Conservation (phyloP, 2,113 vertebrate species). For the Protobothrops flavoviridis region DNA sequence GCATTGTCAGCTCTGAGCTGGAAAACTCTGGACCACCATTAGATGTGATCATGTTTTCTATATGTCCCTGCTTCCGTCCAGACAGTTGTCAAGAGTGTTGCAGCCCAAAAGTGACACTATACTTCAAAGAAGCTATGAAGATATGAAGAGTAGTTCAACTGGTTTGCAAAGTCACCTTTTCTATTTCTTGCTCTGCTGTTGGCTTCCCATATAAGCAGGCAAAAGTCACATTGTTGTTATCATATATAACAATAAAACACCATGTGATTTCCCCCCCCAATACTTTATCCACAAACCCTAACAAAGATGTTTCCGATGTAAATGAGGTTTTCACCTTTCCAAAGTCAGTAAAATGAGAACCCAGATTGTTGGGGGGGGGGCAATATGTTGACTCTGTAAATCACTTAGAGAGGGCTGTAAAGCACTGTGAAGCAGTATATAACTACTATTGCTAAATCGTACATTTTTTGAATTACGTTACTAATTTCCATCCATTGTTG, state of each 20-base stretch:
- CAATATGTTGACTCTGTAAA: not conserved
- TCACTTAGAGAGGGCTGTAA: not conserved
- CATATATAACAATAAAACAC: not conserved
- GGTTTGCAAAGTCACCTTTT: constrained; percentile 42
- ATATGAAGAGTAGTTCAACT: constrained; percentile 14
- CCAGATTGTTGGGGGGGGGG: not conserved
- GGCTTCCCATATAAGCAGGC: not conserved
- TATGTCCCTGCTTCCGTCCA: not conserved
- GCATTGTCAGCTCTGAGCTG: not conserved
- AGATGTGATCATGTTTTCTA: not conserved
- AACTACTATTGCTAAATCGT: not conserved
- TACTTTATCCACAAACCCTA: not conserved
- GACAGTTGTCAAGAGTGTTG: not conserved
- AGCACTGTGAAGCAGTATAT: not conserved
- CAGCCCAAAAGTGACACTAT: not conserved
- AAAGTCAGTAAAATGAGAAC: not conserved
- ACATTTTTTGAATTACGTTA: not conserved
- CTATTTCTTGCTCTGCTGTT: constrained; percentile 37
- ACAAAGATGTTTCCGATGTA: not conserved
- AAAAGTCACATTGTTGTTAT: not conserved
- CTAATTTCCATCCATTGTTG: not conserved
- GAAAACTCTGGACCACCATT: not conserved
- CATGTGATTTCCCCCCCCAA: not conserved
- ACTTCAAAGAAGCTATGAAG: constrained; percentile 34
- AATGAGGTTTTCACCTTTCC: not conserved